These are phyloP conservation scores for Macaria notata DNA, from an alignment of 2,888 invertebrate species.

Conservation along the genomic window DNA sequence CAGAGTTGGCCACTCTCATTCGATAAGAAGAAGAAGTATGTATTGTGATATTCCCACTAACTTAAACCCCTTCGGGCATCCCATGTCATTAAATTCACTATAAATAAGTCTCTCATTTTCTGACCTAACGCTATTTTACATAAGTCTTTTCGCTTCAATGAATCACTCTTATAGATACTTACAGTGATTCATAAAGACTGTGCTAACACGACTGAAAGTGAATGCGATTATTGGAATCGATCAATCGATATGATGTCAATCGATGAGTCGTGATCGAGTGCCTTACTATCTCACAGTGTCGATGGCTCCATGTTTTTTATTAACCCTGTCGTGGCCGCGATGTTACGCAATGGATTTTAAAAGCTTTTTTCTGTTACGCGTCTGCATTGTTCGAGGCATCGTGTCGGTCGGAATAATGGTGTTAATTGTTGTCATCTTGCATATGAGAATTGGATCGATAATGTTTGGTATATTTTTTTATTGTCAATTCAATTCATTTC, in stretches of 20 bases:
- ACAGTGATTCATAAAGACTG: no score
- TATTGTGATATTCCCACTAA: no score
- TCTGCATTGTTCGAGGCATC: conserved; percentile 5
- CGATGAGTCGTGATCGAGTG: conserved; percentile 26
- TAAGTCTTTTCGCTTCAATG: no score
- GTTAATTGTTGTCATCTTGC: conserved; percentile 8
- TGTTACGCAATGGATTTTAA: conserved; percentile 18
- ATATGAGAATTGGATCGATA: neutral
- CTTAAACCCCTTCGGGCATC: no score
- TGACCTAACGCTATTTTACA: no score
- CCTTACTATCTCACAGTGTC: conserved; percentile 16
- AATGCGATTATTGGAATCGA: conserved; percentile 26
- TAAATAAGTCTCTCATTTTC: no score
- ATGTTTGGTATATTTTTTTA: no score
- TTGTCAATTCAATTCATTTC: no score
- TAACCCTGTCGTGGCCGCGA: neutral
- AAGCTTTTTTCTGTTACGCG: conserved; percentile 20
- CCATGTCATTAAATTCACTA: no score
- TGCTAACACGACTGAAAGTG: conserved; percentile 15
- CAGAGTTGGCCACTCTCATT: no score
- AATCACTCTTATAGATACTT: no score
- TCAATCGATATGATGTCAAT: conserved; percentile 16
- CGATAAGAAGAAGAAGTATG: no score
- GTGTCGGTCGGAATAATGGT: neutral
- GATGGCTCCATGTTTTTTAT: conserved; percentile 9